Percentiles rank a stretch among this genome's conserved stretches.
Conservation (phyloP, 1,140 invertebrate species). For the Drosophila orena region DNA sequence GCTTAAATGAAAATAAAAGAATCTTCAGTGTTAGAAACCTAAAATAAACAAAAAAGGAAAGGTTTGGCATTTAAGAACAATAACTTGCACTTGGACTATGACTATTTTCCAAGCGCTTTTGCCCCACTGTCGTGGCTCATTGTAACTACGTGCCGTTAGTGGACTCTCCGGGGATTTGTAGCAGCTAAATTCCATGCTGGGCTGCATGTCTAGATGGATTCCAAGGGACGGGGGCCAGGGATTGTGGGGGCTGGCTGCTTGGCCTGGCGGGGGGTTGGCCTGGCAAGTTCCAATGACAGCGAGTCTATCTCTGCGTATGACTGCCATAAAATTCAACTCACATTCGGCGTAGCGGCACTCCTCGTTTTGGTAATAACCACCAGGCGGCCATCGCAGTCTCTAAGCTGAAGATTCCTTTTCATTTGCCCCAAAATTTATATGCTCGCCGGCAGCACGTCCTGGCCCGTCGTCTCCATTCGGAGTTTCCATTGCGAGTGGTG, state of each 20-base stretch:
- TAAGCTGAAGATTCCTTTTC: slow-evolving; percentile 59
- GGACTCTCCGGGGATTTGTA: slow-evolving; percentile 73
- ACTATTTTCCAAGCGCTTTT: background rate
- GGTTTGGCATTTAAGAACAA: no score
- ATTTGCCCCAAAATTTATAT: slow-evolving; percentile 55
- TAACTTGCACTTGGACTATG: no score
- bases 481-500: slow-evolving; percentile 19
- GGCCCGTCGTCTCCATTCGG: background rate
- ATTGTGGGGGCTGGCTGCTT: background rate
- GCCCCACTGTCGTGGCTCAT: slow-evolving; percentile 29
- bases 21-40: background rate
- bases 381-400: slow-evolving; percentile 70
- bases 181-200: slow-evolving; percentile 63
- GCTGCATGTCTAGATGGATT: slow-evolving; percentile 27
- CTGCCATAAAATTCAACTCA: slow-evolving; percentile 79
- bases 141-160: slow-evolving; percentile 67
- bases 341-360: slow-evolving; percentile 30
- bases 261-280: no score
- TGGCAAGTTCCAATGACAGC: background rate
- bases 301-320: slow-evolving; percentile 73
- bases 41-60: background rate
- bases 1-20: background rate
- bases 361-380: slow-evolving; percentile 64
- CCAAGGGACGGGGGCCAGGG: background rate
- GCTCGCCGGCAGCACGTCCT: slow-evolving; percentile 28